Evolutionary conservation across 64 coral and sea anemone genomes (phyloP), one percentile per base, ranked within the genome.

Genomic region (Montipora foliosa): DNA sequence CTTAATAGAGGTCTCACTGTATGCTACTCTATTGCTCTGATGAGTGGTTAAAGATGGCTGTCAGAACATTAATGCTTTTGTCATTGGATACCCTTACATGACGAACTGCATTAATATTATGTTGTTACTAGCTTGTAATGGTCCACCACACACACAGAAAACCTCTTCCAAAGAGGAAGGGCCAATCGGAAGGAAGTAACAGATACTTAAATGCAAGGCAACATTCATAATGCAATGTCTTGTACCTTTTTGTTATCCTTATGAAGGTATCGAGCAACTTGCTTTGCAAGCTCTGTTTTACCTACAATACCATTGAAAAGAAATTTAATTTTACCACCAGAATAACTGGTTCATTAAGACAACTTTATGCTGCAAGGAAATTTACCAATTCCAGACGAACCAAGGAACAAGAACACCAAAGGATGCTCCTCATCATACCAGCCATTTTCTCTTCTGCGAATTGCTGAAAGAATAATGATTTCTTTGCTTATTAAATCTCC

Each of bases 221-320:
- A 57, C 53, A 57, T 57, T 8, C 3, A 6, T 6, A 11, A 1
- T 1, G 53, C 0, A 6, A 57, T 6, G 53, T 62, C n/a, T 5
- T 11, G 6, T 87, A 99, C 98, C 95, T 99, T 99, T 74, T 99
- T 99, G 87, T 96, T 99, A 60, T 94, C 98, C 29, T 96, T 99
- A 48, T 99, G 98, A 79, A 99, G 90, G 82, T 99, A 99, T 49
- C 93, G 92, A 4, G 98, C 98, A 24, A 99, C 91, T 93, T 99
- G 98, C 74, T 99, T 99, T 49, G 98, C 98, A 69, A 99, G 98
- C 55, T 99, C 98, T 53, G 98, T 99, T 89, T 99, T 99, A 66
- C 98, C 98, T 99, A 47, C 17, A 89, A 6, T 2, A 13, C 90
- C 6, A 69, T 57, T 88, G 5, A 13, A 70, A 45, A 72, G 19